phyloP scores from a whole-genome alignment of 2,113 vertebrate species.

The Dissostichus mawsoni region DNA sequence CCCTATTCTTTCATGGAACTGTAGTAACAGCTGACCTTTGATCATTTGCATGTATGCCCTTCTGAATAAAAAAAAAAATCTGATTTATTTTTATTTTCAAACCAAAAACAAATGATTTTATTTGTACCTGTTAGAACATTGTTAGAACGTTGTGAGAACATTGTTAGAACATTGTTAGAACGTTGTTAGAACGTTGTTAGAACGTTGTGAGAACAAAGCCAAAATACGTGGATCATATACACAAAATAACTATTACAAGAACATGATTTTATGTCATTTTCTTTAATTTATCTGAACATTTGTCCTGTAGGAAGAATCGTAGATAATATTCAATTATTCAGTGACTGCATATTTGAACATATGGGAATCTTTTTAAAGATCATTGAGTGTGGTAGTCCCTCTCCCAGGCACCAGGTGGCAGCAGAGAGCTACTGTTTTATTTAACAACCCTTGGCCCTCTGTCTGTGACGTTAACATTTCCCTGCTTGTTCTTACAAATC shows the following conservation, averaged over 20 bases:
- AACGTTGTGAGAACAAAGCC: no score
- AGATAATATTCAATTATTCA: not conserved
- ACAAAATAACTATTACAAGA: no score
- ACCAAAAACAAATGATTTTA: no score
- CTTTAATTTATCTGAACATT: no score
- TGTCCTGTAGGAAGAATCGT: no score
- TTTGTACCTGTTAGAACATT: no score
- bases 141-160: no score
- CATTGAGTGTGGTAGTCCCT: not conserved
- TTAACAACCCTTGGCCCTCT: not conserved
- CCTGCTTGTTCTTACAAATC: constrained; percentile 44
- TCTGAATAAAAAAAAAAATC: not conserved
- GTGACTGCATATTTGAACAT: not conserved
- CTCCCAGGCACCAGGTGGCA: constrained; percentile 40
- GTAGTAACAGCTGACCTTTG: not conserved
- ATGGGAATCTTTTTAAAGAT: not conserved
- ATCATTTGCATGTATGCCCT: not conserved
- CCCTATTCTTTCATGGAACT: not conserved
- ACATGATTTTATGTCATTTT: no score
- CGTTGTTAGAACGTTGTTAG: no score
- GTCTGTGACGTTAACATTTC: constrained; percentile 8
- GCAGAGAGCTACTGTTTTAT: constrained; percentile 19
- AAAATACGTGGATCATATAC: no score
- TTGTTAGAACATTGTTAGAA: no score
- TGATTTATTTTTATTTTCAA: no score